phyloP scores from a whole-genome alignment of 2,888 invertebrate species.

The Formica aserva region DNA sequence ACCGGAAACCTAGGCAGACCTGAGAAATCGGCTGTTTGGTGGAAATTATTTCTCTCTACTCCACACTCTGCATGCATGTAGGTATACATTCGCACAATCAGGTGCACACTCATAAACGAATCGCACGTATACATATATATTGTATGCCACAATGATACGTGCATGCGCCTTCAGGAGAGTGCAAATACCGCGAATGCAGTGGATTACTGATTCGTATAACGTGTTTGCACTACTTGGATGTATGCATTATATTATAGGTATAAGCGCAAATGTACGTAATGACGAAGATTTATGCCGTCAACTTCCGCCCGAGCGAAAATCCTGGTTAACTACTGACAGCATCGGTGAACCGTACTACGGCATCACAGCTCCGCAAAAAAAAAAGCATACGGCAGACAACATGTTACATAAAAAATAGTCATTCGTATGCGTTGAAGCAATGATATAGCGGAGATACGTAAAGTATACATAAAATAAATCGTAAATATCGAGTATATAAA shows the following conservation, averaged over 20 bases:
- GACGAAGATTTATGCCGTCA: conserved; percentile 58
- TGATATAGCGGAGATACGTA: conserved; percentile 7
- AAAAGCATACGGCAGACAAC: background rate
- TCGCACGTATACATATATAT: conserved; percentile 32
- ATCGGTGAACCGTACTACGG: conserved; percentile 22
- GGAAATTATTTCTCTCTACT: conserved; percentile 79
- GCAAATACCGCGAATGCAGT: conserved; percentile 62
- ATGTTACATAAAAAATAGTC: conserved; percentile 8
- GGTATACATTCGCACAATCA: background rate
- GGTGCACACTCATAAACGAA: background rate
- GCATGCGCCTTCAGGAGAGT: conserved; percentile 61
- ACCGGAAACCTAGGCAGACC: conserved; percentile 80
- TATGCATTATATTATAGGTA: conserved; percentile 16
- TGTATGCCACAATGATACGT: conserved; percentile 51
- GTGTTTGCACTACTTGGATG: conserved; percentile 41
- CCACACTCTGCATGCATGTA: background rate
- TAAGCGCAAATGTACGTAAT: conserved; percentile 37
- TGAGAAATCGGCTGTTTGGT: conserved; percentile 79
- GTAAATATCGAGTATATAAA: background rate
- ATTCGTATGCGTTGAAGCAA: background rate
- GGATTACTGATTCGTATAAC: conserved; percentile 60
- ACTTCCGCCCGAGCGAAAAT: conserved; percentile 28
- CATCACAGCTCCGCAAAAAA: background rate
- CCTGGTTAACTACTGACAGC: conserved; percentile 3
- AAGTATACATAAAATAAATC: conserved; percentile 8